Percentiles rank a stretch among this genome's conserved stretches.
These are phyloP conservation scores for Platysteira castanea DNA, from an alignment of 2,113 vertebrate genomes.

Conservation along the genomic window DNA sequence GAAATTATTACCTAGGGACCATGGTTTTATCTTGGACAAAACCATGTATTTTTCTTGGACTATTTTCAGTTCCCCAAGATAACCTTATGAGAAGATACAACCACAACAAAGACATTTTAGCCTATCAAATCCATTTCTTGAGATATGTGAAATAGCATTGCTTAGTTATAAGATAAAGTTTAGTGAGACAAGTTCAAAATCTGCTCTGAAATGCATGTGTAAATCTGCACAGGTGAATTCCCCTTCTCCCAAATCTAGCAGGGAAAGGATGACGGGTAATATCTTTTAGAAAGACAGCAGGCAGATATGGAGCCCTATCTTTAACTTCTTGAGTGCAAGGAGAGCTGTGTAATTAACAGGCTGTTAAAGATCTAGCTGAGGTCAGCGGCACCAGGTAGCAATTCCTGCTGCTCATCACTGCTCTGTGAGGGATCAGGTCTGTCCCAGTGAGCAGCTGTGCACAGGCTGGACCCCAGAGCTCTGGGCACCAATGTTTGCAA, in stretches of 20 bases:
- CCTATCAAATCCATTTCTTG: background rate
- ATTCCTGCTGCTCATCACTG: background rate
- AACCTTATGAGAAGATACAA: background rate
- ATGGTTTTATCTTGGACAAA: background rate
- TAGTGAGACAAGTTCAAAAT: background rate
- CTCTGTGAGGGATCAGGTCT: background rate
- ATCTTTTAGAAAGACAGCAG: background rate
- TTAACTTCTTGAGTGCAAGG: background rate
- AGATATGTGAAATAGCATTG: background rate
- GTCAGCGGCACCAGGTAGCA: background rate
- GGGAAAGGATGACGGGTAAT: background rate
- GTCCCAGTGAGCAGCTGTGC: fast-evolving
- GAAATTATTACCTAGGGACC: background rate
- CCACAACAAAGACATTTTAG: background rate
- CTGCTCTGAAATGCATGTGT: background rate
- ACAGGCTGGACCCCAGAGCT: background rate
- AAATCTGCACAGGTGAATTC: background rate
- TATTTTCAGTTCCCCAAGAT: background rate
- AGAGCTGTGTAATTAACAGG: background rate
- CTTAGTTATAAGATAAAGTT: background rate
- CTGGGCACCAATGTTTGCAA: background rate
- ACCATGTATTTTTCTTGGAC: background rate
- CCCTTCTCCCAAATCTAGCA: background rate
- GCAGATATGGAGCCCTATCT: background rate
- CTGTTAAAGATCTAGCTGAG: background rate